Evolutionary conservation across 2,888 invertebrate species (phyloP).

Genomic region (Cyclophora punctaria): DNA sequence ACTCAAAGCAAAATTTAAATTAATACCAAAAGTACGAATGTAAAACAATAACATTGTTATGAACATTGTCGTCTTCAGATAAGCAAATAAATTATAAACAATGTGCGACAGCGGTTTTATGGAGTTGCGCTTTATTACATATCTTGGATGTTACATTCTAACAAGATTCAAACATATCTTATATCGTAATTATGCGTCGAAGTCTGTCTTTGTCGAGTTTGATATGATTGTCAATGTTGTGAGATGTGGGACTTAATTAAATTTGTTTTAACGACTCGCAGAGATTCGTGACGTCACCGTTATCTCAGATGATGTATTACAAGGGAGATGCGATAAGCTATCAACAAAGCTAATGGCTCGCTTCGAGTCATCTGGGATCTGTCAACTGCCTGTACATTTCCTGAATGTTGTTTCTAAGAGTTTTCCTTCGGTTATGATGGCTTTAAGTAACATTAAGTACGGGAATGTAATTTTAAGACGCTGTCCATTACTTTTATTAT

Average conservation of each 20-base stretch:
- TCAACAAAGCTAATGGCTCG: slow-evolving; percentile 38
- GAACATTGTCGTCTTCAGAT: no score
- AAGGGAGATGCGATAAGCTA: slow-evolving; percentile 36
- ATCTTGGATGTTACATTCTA: slow-evolving; percentile 6
- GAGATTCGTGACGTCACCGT: slow-evolving; percentile 41
- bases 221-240: slow-evolving; percentile 42
- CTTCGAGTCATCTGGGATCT: slow-evolving; percentile 31
- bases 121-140: slow-evolving; percentile 1
- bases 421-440: no score
- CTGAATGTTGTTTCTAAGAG: no score
- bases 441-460: no score
- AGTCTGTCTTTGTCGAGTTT: slow-evolving; percentile 39
- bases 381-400: slow-evolving; percentile 22
- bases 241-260: slow-evolving; percentile 47
- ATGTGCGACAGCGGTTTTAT: background rate
- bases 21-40: no score
- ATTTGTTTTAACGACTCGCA: slow-evolving; percentile 55
- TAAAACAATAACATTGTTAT: no score
- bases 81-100: no score
- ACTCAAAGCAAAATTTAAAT: no score
- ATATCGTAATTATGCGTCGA: slow-evolving; percentile 28
- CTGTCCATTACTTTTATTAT: no score
- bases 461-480: no score
- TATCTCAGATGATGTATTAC: slow-evolving; percentile 42
- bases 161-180: slow-evolving; percentile 15